Evolutionary conservation across 2,888 invertebrate genomes (phyloP), one percentile per base, ranked within the genome.

Genomic region (Andrena camellia): DNA sequence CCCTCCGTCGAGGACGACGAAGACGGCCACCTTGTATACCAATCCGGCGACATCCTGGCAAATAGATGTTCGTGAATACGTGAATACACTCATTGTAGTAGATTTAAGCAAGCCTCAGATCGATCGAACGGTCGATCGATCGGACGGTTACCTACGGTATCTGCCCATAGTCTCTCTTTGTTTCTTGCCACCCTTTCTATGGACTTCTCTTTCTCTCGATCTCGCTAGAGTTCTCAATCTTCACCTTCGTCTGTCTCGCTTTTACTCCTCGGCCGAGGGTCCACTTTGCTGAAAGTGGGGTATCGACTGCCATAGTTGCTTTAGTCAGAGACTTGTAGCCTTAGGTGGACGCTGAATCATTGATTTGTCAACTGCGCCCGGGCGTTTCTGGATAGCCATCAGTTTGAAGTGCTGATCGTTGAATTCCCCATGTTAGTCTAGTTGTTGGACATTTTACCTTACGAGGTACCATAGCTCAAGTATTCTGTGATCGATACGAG

Each of bases 11-110:
- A 98, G 97, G 99, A 99, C 96, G 99, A 99, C 96, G 98, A 98
- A 96, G 99, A 99, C 95, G 99, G 99, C 95, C 99, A 99, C 96
- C 98, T 99, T 96, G 97, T 99, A 95, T 99, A 99, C 97, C 97
- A 97, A 96, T 97, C 97, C 96, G 99, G 99, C 96, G 99, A 99
- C 96, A 96, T 98, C 96, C 98, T 99, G 95, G 98, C 98, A 97
- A 98, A 98, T 96, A 97, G 99, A 98, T 99, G 99, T 98, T 98
- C 98, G 98, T 98, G 97, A 97, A 97, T 97, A 97, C 96, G 95
- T 94, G 93, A 94, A 94, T 93, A 94, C 94, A 94, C 92, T 94
- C 92, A 94, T 94, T 94, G 94, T 94, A 93, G 93, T 94, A 93
- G 93, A 93, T 93, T 91, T 92, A 93, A 92, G 91, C 88, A 90